Base-by-base conservation (phyloP, 2,888 invertebrate species). In the Drosophila kambysellisi region DNA sequence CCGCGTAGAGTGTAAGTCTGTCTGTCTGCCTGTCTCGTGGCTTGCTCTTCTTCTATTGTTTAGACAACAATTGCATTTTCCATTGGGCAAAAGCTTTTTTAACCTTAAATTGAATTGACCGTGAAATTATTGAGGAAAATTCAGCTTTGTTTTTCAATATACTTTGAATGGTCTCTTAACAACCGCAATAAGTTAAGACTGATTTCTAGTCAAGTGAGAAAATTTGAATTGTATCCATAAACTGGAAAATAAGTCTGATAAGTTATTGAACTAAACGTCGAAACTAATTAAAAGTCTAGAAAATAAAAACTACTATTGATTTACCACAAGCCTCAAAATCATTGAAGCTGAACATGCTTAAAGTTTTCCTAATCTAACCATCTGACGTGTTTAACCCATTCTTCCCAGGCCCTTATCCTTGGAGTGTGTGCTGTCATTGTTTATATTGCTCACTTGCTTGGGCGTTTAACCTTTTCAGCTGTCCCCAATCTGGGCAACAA, bases 401-500 rank as follows among this genome's bases (percentile, higher is more conserved):
- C 60, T 53, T 15, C 48, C 41, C 41, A 17, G 57, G 59, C 72
- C 70, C 70, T 87, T 81, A 83, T 83, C 70, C 20, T 25, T 83
- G 83, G 63, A 77, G 29, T 50, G 29, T 54, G 17, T 37, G 54
- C 83, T 78, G 70, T 57, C 41, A 83, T 72, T 81, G 89, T 81
- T 86, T 78, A 78, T 83, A 88, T 83, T 88, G 83, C 89, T 86
- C 83, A 86, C 81, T 83, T 83, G 89, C 70, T 86, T 69, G 65
- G 83, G 70, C 87, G 64, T 69, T 83, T 83, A 84, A 88, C 83
- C 83, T 88, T 84, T 86, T 71, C 53, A 61, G 70, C 70, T 57
- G 80, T 39, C 67, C 61, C 39, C 59, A 52, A 75, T 58, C 61
- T 56, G 46, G 43, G 59, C 65, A 48, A n/a, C 50, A 30, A 54